Evolutionary conservation across 2,888 invertebrate species (phyloP).

Genomic region (Hypsopygia costalis): DNA sequence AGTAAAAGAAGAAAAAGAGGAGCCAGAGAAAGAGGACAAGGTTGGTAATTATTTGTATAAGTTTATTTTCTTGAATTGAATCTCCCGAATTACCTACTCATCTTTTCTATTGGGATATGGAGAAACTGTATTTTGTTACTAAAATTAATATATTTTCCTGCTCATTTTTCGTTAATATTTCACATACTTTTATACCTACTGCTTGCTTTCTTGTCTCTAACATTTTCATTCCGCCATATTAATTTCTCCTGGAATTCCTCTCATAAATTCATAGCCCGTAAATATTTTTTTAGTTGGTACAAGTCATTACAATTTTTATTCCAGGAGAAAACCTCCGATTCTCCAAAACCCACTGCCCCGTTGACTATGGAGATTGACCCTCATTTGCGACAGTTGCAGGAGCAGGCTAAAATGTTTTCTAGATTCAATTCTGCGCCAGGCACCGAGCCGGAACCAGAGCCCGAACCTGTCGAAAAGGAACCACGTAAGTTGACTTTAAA

Average conservation of each 20-base stretch:
- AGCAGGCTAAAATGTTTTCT: constrained; percentile 77
- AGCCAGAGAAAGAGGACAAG: constrained; percentile 55
- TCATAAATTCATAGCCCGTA: too few relatives aligned
- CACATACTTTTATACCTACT: too few relatives aligned
- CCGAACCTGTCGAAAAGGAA: constrained; percentile 46
- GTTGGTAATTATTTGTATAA: constrained; percentile 31
- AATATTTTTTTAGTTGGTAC: constrained; percentile 25
- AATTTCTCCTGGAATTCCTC: too few relatives aligned
- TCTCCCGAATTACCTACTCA: background rate
- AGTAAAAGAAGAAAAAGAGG: constrained; percentile 66
- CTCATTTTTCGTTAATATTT: too few relatives aligned
- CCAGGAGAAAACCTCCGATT: constrained; percentile 60
- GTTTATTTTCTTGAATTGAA: background rate
- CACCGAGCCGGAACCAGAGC: constrained; percentile 45
- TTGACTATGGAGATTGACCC: constrained; percentile 76
- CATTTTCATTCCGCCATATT: too few relatives aligned
- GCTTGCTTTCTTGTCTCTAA: too few relatives aligned
- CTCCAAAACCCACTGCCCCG: constrained; percentile 61
- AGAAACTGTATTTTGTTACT: too few relatives aligned
- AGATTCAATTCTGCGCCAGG: constrained; percentile 60
- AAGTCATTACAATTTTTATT: constrained; percentile 10
- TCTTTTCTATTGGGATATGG: too few relatives aligned
- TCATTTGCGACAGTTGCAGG: constrained; percentile 71
- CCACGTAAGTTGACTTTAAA: constrained; percentile 51
- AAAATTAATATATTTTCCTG: too few relatives aligned